Evolutionary conservation across 2,797 vertebrate species (phyloP), one percentile per base, ranked within the genome.

Genomic region (Harpagifer antarcticus): DNA sequence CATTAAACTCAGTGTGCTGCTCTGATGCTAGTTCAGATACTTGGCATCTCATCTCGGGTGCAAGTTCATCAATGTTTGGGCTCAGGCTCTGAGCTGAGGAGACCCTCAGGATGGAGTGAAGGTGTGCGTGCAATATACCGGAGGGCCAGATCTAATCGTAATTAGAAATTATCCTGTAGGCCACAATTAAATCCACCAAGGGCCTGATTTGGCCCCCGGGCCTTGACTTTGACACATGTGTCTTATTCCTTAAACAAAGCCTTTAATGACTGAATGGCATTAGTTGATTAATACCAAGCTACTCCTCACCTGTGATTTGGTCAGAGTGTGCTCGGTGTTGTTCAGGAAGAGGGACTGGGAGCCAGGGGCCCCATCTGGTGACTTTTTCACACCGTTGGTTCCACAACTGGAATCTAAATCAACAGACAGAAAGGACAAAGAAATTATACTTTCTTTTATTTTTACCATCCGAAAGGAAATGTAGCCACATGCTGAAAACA

Each of bases 351-450:
- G 88, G n/a, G 92, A 90, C 79, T 78, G 91, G 67, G 84, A 76
- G 77, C 58, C 91, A 27, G 87, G 23, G 13, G 85, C 69, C 52
- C 86, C 90, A 42, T 95, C 95, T 5, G 94, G 92, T n/a, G 93
- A 93, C 90, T 95, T 90, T 77, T 96, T 97, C 83, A 99, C 94
- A 49, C 98, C 98, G 2, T 99, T 99, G 84, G 98, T 99, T 93
- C 97, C 96, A 81, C 97, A 97, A 94, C 91, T 98, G 27, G 97
- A 96, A 92, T 96, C 98, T 99, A 80, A 61, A 77, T 20, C 27
- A 44, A 65, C 5, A 72, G n/a, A 79, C 4, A 84, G 14, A 54
- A 55, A 81, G 1, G 31, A 58, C 2, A 48, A 16, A 49, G 1
- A 59, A 31, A 3, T 53, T 31, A 60, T 20, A 64, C 2, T 23